Evolutionary conservation across 2,113 vertebrate species (phyloP).

Genomic region (Clinocottus analis): DNA sequence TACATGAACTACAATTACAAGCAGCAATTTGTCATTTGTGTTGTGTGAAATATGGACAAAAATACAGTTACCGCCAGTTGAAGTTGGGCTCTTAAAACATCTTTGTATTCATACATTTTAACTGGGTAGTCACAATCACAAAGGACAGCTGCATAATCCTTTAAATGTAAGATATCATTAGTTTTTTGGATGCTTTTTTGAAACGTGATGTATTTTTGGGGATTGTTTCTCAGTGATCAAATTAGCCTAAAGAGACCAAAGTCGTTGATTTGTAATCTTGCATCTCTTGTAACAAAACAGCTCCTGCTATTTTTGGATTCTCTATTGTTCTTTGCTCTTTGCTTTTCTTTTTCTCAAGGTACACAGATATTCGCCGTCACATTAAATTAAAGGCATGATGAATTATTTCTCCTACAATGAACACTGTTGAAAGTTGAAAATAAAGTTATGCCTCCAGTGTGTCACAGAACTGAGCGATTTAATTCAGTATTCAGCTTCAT

Average conservation of each 20-base stretch:
- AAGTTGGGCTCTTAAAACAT: slow-evolving; percentile 1
- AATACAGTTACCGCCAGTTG: neutral
- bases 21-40: slow-evolving; percentile 9
- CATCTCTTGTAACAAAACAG: slow-evolving; percentile 20
- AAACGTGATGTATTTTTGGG: neutral
- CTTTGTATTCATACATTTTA: slow-evolving; percentile 6
- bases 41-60: neutral
- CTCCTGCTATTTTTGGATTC: slow-evolving; percentile 56
- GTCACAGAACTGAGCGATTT: slow-evolving; percentile 23
- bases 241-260: slow-evolving; percentile 22
- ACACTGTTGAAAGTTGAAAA: slow-evolving; percentile 53
- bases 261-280: slow-evolving; percentile 49
- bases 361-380: slow-evolving; percentile 42
- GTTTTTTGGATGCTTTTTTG: neutral
- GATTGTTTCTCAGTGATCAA: slow-evolving; percentile 24
- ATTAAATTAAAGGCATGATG: slow-evolving; percentile 57
- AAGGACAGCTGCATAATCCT: neutral
- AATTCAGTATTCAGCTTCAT: slow-evolving; percentile 34
- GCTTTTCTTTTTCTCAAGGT: slow-evolving; percentile 16
- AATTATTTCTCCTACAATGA: slow-evolving; percentile 48
- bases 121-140: neutral
- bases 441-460: slow-evolving; percentile 50
- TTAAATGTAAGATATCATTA: neutral
- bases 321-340: neutral
- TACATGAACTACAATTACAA: slow-evolving; percentile 27